Base-by-base conservation (phyloP, 2,888 invertebrate genomes). In the Criorhina ranunculi region DNA sequence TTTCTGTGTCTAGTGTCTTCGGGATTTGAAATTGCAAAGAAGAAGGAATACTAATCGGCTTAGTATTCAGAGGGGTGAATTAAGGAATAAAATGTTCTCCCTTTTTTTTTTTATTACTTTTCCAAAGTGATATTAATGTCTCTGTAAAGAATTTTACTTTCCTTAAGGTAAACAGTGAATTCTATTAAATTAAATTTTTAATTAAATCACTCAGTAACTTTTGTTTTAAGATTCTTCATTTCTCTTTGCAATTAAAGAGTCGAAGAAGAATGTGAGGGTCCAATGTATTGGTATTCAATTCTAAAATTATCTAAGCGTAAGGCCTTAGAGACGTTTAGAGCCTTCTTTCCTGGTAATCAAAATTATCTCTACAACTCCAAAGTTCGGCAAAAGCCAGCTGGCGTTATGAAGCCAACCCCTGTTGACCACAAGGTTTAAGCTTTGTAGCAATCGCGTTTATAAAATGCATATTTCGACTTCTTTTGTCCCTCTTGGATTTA, bases 1-100 rank as follows among this genome's bases (percentile, higher is more conserved):
- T 64, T 70, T 37, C 46, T 55, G 15, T 40, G 62, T 55, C 60
- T 55, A 60, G 53, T 31, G 46, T 29, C 29, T 53, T 35, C 37
- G 2, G 55, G 35, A 55, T 70, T 70, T 37, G 64, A 70, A 55
- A 46, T 19, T 31, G 49, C 46, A 64, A 15, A 35, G 37, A 62
- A 62, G 19, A 55, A 53, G 11, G 49, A 17, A 55, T 24, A 46
- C 55, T 78, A 78, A 78, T 62, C 78, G 62, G 70, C 76, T 77
- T 77, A 77, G 42, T 33, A 51, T 49, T 40, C 46, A 29, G 7
- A 44, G 24, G 40, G 24, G 12, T 35, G 17, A 29, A 37, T n/a
- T 9, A 24, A 59, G 31, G 49, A 46, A 57, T 57, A 60, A 46
- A 57, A 57, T 46, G 44, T 35, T 57, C 57, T 44, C 4, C 24